Conservation (phyloP, 1,140 invertebrate species). For the Neotoxoptera formosana region DNA sequence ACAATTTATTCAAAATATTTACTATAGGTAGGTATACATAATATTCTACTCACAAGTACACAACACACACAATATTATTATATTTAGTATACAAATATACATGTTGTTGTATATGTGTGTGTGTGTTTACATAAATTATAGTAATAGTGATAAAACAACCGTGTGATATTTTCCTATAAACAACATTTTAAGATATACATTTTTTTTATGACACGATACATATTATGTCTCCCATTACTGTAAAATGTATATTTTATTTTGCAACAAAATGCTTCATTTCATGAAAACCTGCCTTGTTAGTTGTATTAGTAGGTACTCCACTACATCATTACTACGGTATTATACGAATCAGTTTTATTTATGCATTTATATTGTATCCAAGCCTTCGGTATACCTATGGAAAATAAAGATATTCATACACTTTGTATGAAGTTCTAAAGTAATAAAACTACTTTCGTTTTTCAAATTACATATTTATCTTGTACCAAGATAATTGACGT, state of each 20-base stretch:
- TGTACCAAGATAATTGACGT: neutral
- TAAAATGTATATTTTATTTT: constrained; percentile 19
- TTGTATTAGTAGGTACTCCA: neutral
- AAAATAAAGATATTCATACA: neutral
- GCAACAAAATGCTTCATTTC: neutral
- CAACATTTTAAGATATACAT: constrained; percentile 1
- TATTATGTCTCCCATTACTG: constrained; percentile 14
- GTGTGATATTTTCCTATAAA: neutral
- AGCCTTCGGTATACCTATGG: neutral
- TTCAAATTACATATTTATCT: neutral
- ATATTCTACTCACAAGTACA: neutral
- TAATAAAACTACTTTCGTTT: neutral
- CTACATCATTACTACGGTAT: constrained; percentile 10
- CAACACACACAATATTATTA: neutral
- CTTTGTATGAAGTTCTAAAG: neutral
- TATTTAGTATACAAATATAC: neutral
- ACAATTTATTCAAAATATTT: neutral
- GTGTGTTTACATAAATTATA: neutral
- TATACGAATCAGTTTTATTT: neutral
- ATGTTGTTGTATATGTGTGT: neutral
- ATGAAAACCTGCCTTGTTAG: neutral
- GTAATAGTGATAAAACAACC: neutral
- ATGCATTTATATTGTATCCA: neutral
- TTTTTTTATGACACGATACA: neutral
- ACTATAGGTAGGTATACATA: neutral